Base-by-base conservation (phyloP, 2,113 vertebrate species). In the Corythornis vintsioides region DNA sequence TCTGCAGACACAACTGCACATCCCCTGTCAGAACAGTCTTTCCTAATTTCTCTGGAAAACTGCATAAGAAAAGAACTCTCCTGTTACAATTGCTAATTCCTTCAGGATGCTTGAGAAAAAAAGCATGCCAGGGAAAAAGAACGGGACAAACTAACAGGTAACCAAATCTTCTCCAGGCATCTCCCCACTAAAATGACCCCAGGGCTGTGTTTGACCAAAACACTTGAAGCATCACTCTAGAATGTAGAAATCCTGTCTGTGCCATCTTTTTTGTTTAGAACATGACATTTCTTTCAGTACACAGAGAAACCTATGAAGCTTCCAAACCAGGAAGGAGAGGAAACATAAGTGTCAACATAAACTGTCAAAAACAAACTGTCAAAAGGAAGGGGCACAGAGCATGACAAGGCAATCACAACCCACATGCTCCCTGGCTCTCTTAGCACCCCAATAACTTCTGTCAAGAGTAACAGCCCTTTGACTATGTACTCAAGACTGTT, bases 371-470 rank as follows among this genome's bases (percentile, higher is more conserved):
- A 42, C 10, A 73, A 83, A 42, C 2, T 3, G 3, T 26, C 63
- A 67, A 75, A 81, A 35, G 59, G n/a, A 63, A 71, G 45, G 21
- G 43, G 38, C 50, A 17, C 3, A 17, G 4, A 48, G 43, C 50
- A 15, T 3, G 0, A 43, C 1, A 3, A 52, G 45, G 35, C 52
- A 13, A 15, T 4, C 42, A 0, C 13, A 31, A 12, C 21, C n/a
- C 42, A 35, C 0, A 0, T 16, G 29, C 53, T 57, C 56, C 61
- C 18, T 29, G 25, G 10, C 35, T 53, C 72, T 65, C 72, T 22
- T 4, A 56, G n/a, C 42, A 61, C 18, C 15, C 33, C 64, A 29
- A 3, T 6, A 47, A 61, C 6, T 0, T 0, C 13, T 4, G 16
- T 3, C 48, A 67, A 25, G 42, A 1, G 12, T 3, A 38, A 28